Evolutionary conservation across 2,113 vertebrate species (phyloP).

Genomic region (Rallus limicola): DNA sequence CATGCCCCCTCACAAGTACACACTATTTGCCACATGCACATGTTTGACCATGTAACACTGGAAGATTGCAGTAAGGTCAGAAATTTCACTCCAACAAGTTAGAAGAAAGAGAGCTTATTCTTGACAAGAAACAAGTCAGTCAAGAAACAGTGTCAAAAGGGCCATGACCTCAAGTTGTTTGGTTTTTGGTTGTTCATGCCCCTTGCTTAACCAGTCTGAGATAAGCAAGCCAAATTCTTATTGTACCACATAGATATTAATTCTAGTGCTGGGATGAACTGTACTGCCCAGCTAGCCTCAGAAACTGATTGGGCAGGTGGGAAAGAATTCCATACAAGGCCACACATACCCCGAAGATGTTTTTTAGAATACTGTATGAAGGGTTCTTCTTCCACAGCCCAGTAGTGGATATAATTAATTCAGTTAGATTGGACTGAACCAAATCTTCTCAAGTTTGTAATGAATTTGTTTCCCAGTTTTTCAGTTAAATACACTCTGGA

Average conservation of each 20-base stretch:
- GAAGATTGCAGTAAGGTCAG: not conserved
- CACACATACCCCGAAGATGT: not conserved
- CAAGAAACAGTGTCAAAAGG: not conserved
- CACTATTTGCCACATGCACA: rapidly evolving
- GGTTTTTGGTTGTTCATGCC: too few relatives aligned
- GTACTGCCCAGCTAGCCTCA: not conserved
- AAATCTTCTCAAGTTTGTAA: not conserved
- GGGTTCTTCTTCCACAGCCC: not conserved
- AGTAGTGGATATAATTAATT: not conserved
- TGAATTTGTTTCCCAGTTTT: not conserved
- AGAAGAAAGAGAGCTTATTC: not conserved
- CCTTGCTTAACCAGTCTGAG: not conserved
- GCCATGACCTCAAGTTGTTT: not conserved
- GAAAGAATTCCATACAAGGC: not conserved
- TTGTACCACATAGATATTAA: rapidly evolving
- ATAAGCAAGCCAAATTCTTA: not conserved
- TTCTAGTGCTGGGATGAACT: not conserved
- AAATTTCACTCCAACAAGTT: not conserved
- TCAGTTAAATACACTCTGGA: not conserved
- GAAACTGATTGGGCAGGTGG: not conserved
- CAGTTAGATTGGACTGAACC: not conserved
- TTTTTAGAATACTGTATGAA: not conserved
- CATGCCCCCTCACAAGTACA: not conserved
- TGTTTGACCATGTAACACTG: rapidly evolving
- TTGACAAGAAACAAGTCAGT: not conserved